Conservation (phyloP, 2,888 invertebrate genomes). For the Oscheius sp. region DNA sequence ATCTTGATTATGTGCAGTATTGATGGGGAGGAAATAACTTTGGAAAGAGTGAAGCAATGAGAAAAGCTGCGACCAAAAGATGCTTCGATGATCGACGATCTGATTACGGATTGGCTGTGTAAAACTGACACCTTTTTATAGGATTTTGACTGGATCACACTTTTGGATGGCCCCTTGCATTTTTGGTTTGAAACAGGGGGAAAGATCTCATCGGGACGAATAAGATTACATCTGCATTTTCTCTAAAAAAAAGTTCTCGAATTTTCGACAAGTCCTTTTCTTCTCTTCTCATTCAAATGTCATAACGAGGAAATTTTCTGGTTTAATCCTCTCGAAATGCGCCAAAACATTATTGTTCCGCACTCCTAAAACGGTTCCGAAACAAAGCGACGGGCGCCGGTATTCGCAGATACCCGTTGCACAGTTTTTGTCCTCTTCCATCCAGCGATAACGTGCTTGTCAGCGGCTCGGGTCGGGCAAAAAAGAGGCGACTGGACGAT, state of each 20-base stretch:
- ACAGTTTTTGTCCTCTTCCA: constrained; percentile 26
- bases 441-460: constrained; percentile 26
- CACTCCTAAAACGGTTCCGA: not conserved
- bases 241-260: not conserved
- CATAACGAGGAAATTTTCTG: not conserved
- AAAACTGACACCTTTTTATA: not conserved
- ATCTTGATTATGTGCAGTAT: too few species aligned
- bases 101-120: not conserved
- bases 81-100: too few species aligned
- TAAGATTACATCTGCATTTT: too few species aligned
- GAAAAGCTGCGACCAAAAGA: too few species aligned
- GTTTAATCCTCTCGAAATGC: not conserved
- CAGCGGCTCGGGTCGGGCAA: constrained; percentile 22
- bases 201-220: too few species aligned
- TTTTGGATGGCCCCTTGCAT: not conserved
- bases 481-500: constrained; percentile 24
- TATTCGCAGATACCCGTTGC: constrained; percentile 19
- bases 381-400: constrained; percentile 20
- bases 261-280: not conserved
- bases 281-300: not conserved
- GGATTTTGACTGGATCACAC: not conserved
- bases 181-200: not conserved
- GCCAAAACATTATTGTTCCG: constrained; percentile 3
- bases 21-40: too few species aligned
- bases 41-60: too few species aligned